Conservation (phyloP, 2,797 vertebrate species). For the Protonibea diacanthus region DNA sequence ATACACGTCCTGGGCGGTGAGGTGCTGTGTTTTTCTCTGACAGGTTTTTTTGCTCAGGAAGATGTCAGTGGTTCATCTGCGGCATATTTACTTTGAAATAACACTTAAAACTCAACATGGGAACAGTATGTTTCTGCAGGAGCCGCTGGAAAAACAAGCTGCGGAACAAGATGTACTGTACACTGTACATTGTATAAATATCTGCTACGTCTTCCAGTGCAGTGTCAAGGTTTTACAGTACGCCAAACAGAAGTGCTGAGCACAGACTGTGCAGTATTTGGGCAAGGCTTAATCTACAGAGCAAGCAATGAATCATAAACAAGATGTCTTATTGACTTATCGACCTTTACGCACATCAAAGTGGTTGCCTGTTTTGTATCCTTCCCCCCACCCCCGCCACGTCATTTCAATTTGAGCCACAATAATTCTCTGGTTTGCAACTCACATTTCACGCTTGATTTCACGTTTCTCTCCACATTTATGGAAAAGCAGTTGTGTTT, state of each 20-base stretch:
- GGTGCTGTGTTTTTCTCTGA: conserved; percentile 47
- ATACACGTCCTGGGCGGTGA: conserved; percentile 40
- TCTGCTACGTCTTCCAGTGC: conserved; percentile 9
- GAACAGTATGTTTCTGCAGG: conserved; percentile 35
- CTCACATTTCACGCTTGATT: conserved; percentile 78
- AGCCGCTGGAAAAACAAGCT: conserved; percentile 37
- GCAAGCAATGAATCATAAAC: conserved; percentile 58
- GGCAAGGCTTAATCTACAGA: conserved; percentile 40
- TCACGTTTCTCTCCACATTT: conserved; percentile 70
- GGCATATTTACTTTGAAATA: conserved; percentile 48
- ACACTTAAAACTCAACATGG: conserved; percentile 31
- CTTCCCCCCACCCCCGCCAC: neutral
- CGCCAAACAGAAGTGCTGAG: conserved; percentile 49
- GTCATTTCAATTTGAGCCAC: conserved; percentile 66
- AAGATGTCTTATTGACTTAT: conserved; percentile 67
- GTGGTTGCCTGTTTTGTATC: conserved; percentile 48
- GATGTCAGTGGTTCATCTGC: conserved; percentile 56
- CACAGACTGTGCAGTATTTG: conserved; percentile 17
- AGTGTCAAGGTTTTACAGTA: conserved; percentile 39
- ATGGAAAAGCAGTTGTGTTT: conserved; percentile 65
- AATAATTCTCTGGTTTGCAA: conserved; percentile 66
- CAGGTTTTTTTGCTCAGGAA: conserved; percentile 60
- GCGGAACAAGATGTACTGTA: conserved; percentile 39
- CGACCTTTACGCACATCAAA: conserved; percentile 50
- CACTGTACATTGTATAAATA: conserved; percentile 2